Evolutionary conservation across 2,797 vertebrate genomes (phyloP), one percentile per base, ranked within the genome.

Genomic region (Strix occidentalis): DNA sequence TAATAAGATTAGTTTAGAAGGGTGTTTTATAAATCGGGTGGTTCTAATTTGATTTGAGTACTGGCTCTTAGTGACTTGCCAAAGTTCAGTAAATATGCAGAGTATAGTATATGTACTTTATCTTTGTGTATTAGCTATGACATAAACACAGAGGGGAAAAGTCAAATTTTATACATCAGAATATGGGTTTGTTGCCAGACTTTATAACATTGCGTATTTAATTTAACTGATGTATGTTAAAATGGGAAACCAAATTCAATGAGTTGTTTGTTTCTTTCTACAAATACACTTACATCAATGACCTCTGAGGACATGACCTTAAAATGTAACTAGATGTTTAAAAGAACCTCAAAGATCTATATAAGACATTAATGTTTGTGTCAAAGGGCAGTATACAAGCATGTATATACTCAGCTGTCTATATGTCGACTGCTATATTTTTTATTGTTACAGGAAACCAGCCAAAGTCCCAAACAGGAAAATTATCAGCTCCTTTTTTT

Each of bases 371-470:
- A 95, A 95, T 92, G 90, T 96, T 95, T 95, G 96, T 96, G 97
- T 98, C 96, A 97, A 85, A 94, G 96, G 95, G 92, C 90, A 95
- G 74, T 79, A 91, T 54, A 93, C 84, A 95, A 90, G 69, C 75
- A 28, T 87, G 90, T 94, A 94, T 95, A 97, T 96, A 97, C 65
- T 95, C 91, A 97, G 90, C 95, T 97, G 95, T 96, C 97, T 95
- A 70, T 97, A 95, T 85, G 96, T 96, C 87, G 17, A 78, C 96
- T 89, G 95, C 88, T 90, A 17, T 92, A 76, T 93, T 97, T 96
- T 98, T 98, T 97, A 97, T 96, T 97, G 94, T 92, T 93, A 86
- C 92, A 97, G 94, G 95, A 97, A 98, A 96, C 65, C 83, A 96
- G 95, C 93, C 96, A 97, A 97, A 97, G 74, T 97, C 96, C 95